These are phyloP conservation scores for Leptodirus hochenwartii DNA, from an alignment of 2,888 invertebrate genomes.

Conservation along the genomic window DNA sequence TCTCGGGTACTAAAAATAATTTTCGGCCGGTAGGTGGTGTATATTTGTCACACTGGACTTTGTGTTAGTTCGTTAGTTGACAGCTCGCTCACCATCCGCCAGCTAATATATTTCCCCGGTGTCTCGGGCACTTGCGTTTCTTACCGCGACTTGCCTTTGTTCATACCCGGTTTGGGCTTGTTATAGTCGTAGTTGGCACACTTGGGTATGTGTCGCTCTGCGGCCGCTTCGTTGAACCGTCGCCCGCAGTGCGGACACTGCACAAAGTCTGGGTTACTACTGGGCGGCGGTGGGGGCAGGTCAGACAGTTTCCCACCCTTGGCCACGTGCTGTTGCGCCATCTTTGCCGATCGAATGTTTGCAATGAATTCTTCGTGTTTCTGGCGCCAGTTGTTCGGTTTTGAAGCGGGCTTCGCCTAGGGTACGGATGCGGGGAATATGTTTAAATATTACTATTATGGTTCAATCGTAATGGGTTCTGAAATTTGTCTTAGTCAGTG, in stretches of 20 bases:
- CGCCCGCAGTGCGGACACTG: constrained; percentile 78
- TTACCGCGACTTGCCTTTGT: too few species aligned
- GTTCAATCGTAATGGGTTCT: too few species aligned
- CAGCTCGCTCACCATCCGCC: too few species aligned
- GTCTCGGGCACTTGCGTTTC: too few species aligned
- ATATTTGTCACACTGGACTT: too few species aligned
- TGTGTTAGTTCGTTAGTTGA: too few species aligned
- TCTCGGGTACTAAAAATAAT: too few species aligned
- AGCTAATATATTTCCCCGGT: too few species aligned
- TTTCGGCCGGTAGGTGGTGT: too few species aligned
- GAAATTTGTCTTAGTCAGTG: too few species aligned
- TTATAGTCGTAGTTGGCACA: constrained; percentile 72
- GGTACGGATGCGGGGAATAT: too few species aligned
- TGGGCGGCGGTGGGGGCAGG: constrained; percentile 77
- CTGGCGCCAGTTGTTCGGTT: constrained; percentile 66
- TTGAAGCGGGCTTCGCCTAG: constrained; percentile 8
- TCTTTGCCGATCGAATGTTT: constrained; percentile 79
- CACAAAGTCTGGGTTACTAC: constrained; percentile 78
- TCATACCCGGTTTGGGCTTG: constrained; percentile 50
- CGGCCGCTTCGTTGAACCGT: constrained; percentile 69
- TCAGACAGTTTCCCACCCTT: constrained; percentile 75
- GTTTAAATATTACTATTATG: too few species aligned
- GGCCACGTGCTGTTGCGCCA: constrained; percentile 58
- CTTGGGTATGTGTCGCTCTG: constrained; percentile 82
- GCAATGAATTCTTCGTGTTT: constrained; percentile 89